Base-by-base conservation (phyloP, 1,140 invertebrate genomes). In the Drosophila athabasca region DNA sequence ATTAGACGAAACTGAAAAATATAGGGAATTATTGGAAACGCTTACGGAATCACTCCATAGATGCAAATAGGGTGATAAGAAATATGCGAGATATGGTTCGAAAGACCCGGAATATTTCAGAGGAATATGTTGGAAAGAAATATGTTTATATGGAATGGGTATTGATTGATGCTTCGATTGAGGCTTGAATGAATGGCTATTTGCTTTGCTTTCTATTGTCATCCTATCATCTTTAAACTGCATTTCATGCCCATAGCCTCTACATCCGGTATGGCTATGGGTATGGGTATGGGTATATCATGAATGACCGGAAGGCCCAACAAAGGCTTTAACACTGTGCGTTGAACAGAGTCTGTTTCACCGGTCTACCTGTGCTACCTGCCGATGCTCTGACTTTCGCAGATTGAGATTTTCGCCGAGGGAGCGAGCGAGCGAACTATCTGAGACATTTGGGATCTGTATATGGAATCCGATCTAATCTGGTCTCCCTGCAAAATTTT, bases 231-330 rank as follows among this genome's bases (percentile, higher is more conserved):
- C 35, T 39, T 39, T 11, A 0, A 5, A 13, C 4, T 35, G 19
- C 55, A 64, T 39, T 65, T 65, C 62, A 49, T 49, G 44, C 44
- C 64, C 44, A n/a, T 57, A 41, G 64, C 44, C 19, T 17, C 54
- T 39, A 83, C 80, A 83, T 83, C 80, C 80, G 80, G 80, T 71
- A 48, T 48, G 24, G 24, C 4, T 26, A 26, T 48, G 24, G 24
- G 24, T 26, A 26, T 26, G 24, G 24, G 24, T 26, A 31, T 9
- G 6, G 29, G 29, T 9, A 9, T 9, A 9, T 66, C 48, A 72
- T 80, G 77, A 85, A 76, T 73, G 81, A 50, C 60, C 67, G 77
- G 72, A 85, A 84, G 62, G 29, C 31, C 49, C 35, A 45, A 82
- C 79, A 82, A 82, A 75, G 50, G 48, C 26, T 29, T 22, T 39